Conservation (phyloP, 2,888 invertebrate genomes). For the Drosophila demipolita region DNA sequence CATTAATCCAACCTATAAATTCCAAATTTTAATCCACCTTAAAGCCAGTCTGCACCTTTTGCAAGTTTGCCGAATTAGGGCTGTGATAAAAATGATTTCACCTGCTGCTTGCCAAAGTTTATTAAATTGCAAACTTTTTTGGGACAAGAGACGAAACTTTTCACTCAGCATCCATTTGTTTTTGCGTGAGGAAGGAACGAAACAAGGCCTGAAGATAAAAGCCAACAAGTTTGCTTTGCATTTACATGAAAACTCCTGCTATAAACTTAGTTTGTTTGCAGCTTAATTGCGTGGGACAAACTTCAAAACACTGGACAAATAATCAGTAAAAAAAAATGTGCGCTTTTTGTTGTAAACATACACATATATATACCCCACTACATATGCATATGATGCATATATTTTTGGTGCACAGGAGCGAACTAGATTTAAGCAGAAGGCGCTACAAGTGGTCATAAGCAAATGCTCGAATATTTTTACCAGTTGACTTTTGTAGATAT, state of each 20-base stretch:
- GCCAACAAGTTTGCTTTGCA: slow-evolving; percentile 72
- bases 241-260: slow-evolving; percentile 52
- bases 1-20: not conserved
- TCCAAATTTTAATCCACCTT: not conserved
- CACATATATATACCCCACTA: slow-evolving; percentile 5
- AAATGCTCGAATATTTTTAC: not conserved
- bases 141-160: slow-evolving; percentile 52
- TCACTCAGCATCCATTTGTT: slow-evolving; percentile 44
- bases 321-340: slow-evolving; percentile 40
- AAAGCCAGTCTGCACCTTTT: slow-evolving; percentile 3
- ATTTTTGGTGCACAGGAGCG: slow-evolving; percentile 3
- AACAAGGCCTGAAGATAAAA: slow-evolving; percentile 21
- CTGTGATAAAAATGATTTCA: slow-evolving; percentile 7
- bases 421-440: not conserved
- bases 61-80: slow-evolving; percentile 1
- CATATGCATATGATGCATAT: not conserved
- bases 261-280: slow-evolving; percentile 66
- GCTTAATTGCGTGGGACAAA: slow-evolving; percentile 68
- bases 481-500: not conserved
- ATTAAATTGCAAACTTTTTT: slow-evolving; percentile 48
- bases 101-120: slow-evolving; percentile 36
- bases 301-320: slow-evolving; percentile 25
- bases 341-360: slow-evolving; percentile 12
- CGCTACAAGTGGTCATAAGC: not conserved
- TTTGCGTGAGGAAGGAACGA: slow-evolving; percentile 4